Conservation (phyloP, 1,140 invertebrate genomes). For the Eupristina koningsbergeri region DNA sequence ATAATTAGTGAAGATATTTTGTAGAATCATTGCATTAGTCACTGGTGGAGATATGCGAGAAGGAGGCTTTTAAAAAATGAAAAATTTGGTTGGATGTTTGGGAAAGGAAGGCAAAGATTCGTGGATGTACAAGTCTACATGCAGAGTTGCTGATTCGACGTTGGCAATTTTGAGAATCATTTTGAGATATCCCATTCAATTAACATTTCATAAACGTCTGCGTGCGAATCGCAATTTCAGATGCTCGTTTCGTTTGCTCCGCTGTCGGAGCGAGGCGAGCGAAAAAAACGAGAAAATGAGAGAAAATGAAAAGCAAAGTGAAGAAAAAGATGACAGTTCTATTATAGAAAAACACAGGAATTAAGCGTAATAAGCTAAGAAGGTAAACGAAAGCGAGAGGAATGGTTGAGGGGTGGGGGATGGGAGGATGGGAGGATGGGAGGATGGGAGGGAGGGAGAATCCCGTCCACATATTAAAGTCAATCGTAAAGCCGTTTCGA, state of each 20-base stretch:
- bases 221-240: too few relatives aligned
- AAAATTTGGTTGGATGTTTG: background rate
- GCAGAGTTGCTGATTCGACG: background rate
- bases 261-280: background rate
- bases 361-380: conserved; percentile 34
- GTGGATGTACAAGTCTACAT: too few relatives aligned
- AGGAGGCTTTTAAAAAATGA: background rate
- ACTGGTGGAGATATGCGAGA: too few relatives aligned
- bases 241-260: too few relatives aligned
- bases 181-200: background rate
- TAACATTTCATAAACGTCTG: too few relatives aligned
- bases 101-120: background rate
- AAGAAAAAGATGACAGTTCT: conserved; percentile 17
- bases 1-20: too few relatives aligned
- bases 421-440: background rate
- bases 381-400: conserved; percentile 34
- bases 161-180: background rate
- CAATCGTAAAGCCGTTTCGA: conserved; percentile 52
- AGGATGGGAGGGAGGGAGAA: background rate
- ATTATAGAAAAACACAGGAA: conserved; percentile 44
- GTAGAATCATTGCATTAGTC: background rate
- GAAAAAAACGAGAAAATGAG: background rate
- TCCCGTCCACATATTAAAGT: conserved; percentile 27
- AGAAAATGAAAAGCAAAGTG: background rate
- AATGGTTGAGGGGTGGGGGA: background rate